These are phyloP conservation scores for Pollenia griseotomentosa DNA, from an alignment of 2,888 invertebrate genomes.

Conservation along the genomic window DNA sequence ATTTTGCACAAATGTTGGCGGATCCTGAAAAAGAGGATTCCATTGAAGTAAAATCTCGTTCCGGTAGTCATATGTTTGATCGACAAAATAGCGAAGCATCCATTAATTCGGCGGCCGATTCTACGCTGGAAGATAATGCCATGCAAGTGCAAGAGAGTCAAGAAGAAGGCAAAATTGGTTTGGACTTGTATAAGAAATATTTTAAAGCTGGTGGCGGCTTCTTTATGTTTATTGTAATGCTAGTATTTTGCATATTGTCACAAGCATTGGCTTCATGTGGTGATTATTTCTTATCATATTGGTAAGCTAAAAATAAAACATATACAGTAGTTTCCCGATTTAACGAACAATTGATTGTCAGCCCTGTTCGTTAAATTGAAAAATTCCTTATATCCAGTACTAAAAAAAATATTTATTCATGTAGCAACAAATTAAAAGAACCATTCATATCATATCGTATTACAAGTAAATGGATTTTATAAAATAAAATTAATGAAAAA, in stretches of 20 bases:
- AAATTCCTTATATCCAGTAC: no score
- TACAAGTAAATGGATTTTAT: no score
- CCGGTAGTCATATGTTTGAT: constrained; percentile 76
- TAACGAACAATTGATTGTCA: no score
- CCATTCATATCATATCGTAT: no score
- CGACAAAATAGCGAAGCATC: constrained; percentile 83
- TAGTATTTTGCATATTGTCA: constrained; percentile 87
- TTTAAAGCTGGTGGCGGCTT: constrained; percentile 89
- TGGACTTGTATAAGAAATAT: constrained; percentile 88
- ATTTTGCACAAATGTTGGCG: constrained; percentile 90
- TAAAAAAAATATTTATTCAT: no score
- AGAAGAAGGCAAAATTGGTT: constrained; percentile 87
- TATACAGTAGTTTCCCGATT: no score
- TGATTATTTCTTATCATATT: constrained; percentile 92
- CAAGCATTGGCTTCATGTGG: constrained; percentile 90
- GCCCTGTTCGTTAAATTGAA: no score
- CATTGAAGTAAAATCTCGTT: constrained; percentile 77
- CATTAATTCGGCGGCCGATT: constrained; percentile 85
- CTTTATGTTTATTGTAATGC: constrained; percentile 86
- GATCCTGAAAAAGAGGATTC: constrained; percentile 85
- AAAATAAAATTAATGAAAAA: no score
- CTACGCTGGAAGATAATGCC: constrained; percentile 84
- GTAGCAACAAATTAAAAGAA: no score
- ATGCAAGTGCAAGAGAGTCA: constrained; percentile 86
- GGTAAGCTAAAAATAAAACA: constrained; percentile 83